Conservation (phyloP, 2,888 invertebrate genomes). For the Ischnus inquisitorius region DNA sequence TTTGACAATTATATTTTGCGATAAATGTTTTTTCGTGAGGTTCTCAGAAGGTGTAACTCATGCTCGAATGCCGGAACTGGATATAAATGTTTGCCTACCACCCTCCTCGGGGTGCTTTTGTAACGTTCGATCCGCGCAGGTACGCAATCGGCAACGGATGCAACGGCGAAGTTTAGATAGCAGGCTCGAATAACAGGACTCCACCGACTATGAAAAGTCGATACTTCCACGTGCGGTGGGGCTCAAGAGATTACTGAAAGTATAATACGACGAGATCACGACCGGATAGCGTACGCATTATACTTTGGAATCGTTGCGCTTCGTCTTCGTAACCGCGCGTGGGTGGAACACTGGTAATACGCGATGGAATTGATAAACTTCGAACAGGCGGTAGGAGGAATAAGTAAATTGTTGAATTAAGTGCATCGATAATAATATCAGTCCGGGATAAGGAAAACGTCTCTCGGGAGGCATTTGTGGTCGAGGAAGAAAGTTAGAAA, state of each 20-base stretch:
- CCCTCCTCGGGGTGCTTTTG: conserved; percentile 6
- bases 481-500: background rate
- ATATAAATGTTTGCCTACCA: conserved; percentile 19
- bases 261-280: conserved; percentile 11
- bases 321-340: conserved; percentile 2
- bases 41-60: background rate
- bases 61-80: background rate
- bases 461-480: background rate
- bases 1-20: too few relatives aligned
- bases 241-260: conserved; percentile 25
- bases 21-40: background rate
- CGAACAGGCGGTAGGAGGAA: background rate
- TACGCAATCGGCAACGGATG: conserved; percentile 27
- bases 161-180: conserved; percentile 23
- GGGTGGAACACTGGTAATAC: conserved; percentile 16
- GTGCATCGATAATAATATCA: background rate
- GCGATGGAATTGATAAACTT: conserved; percentile 12
- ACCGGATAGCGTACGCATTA: conserved; percentile 19
- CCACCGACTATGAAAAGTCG: background rate
- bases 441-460: background rate
- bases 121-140: background rate
- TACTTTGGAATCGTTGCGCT: conserved; percentile 15
- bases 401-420: conserved; percentile 21
- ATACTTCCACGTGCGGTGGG: background rate
- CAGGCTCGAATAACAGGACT: conserved; percentile 35